Evolutionary conservation across 2,888 invertebrate genomes (phyloP), one percentile per base, ranked within the genome.

Genomic region (Nemoura dubitans): DNA sequence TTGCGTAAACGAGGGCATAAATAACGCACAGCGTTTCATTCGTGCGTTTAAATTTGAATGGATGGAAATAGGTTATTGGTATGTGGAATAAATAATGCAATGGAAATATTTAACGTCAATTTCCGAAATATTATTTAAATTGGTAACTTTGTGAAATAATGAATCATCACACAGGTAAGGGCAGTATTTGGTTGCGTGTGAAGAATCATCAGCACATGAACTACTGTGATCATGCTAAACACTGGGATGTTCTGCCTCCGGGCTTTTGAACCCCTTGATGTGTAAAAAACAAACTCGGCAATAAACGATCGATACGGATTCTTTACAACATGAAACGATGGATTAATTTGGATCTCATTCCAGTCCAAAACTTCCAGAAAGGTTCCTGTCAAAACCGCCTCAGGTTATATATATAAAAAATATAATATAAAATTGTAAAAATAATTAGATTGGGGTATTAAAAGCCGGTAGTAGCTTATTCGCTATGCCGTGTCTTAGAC

Each of bases 401-500:
- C 6, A 21, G 59, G 59, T 59, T 1, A 10, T 21, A 78, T 6
- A 10, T 10, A 78, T 21, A 78, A 28, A 78, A 26, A 78, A 26
- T 78, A 26, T 10, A 78, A 25, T 21, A 78, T 78, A 27, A 59
- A 59, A 78, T 78, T 26, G 78, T 6, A 26, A 78, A 78, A 27
- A 78, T 78, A 78, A 78, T 78, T 78, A 78, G 78, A 78, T 28
- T 78, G 78, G 27, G 59, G 78, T 28, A 78, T 78, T 26, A 26
- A 25, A 26, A 27, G 5, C 26, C 6, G 78, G 78, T 78, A 78
- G 28, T 2, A 28, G 78, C 1, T 78, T 26, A 0, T 21, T 16
- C 21, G 3, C 59, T 59, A 36, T 21, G 59, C 59, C 59, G 59
- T 59, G 14, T 59, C 59, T 36, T 3, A 3, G 36, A 3, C 5